Conservation (phyloP, 2,797 vertebrate genomes). For the Rhinella marina region DNA sequence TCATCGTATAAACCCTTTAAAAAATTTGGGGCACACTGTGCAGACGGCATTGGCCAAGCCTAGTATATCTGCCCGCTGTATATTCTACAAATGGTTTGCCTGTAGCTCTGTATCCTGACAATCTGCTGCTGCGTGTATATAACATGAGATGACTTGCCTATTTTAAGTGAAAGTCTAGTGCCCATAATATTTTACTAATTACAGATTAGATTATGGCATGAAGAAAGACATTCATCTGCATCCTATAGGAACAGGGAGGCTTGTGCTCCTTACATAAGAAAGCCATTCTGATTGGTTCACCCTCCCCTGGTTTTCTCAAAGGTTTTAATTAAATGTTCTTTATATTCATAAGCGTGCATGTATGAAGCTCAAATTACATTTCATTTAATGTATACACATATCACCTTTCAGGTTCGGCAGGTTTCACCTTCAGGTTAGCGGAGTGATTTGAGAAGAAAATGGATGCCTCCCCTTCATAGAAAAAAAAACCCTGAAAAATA, state of each 20-base stretch:
- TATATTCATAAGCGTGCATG: slow-evolving; percentile 34
- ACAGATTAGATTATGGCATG: background rate
- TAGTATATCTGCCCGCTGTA: too few species aligned
- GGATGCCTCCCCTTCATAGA: background rate
- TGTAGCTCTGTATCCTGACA: background rate
- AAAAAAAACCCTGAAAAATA: background rate
- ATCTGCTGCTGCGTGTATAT: background rate
- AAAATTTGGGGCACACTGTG: too few species aligned
- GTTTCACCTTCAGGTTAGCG: slow-evolving; percentile 46
- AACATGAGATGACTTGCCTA: background rate
- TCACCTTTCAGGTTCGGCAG: slow-evolving; percentile 48
- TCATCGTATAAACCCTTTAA: too few species aligned
- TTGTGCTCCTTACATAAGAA: background rate
- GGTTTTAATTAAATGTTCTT: slow-evolving; percentile 46
- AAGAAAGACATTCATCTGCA: slow-evolving; percentile 6
- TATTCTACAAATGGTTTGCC: background rate
- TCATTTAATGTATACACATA: slow-evolving; percentile 46
- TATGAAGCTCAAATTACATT: slow-evolving; percentile 52
- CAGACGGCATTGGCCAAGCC: too few species aligned
- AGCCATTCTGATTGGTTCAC: background rate
- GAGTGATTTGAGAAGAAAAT: background rate
- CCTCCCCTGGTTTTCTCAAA: slow-evolving; percentile 11
- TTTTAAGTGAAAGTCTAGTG: slow-evolving; percentile 20
- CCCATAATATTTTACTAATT: slow-evolving; percentile 7
- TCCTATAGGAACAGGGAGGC: background rate